A percentile compares a stretch with the other conserved stretches of the same genome.
Conservation (phyloP, 2,113 vertebrate genomes). For the Rhinoderma darwinii region DNA sequence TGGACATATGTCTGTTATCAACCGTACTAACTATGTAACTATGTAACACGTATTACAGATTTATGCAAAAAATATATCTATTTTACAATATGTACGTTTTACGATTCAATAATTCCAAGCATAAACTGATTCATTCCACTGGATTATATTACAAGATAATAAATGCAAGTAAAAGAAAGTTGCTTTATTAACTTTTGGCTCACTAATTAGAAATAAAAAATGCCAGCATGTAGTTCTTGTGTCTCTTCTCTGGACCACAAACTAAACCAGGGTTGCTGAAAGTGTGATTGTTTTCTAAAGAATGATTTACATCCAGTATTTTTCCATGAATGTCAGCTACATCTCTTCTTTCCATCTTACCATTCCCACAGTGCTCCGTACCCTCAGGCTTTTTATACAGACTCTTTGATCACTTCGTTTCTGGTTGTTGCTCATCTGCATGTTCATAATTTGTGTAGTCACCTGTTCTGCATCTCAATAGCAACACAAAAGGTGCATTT, state of each 20-base stretch:
- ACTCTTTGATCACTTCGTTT: conserved; percentile 34
- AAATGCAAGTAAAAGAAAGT: not conserved
- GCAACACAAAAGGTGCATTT: not conserved
- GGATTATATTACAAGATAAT: not conserved
- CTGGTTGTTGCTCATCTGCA: conserved; percentile 26
- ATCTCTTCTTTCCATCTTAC: conserved; percentile 14
- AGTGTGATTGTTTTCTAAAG: not conserved
- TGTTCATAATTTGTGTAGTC: conserved; percentile 22
- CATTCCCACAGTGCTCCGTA: not conserved
- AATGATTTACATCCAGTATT: not conserved
- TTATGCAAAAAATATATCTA: no score
- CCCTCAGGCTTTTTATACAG: not conserved
- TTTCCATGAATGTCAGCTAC: conserved; percentile 1
- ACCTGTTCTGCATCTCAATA: conserved; percentile 31
- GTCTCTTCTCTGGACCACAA: not conserved
- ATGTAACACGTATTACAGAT: no score
- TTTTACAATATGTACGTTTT: no score
- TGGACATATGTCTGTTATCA: no score
- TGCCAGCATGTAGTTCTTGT: not conserved
- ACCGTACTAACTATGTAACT: no score
- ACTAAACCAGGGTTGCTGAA: not conserved
- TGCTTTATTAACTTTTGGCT: not conserved
- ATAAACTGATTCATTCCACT: not conserved
- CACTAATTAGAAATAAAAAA: not conserved
- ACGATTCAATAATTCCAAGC: not conserved